Evolutionary conservation across 2,113 vertebrate genomes (phyloP).

Genomic region (Mionectes macconnelli): DNA sequence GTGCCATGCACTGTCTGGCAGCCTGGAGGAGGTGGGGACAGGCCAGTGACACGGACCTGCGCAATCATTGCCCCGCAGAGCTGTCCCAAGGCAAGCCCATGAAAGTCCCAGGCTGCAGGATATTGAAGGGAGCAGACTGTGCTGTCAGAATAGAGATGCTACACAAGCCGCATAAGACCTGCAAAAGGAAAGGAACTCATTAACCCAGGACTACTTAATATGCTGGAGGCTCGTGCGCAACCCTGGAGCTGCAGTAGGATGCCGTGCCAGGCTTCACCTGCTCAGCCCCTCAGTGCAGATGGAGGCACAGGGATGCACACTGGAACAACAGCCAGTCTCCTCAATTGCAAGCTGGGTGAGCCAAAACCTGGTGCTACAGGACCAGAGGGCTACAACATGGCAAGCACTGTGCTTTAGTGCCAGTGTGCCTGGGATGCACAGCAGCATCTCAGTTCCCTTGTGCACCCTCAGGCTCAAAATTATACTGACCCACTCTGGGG

Average conservation of each 20-base stretch:
- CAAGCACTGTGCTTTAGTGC: not conserved
- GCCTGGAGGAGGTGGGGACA: not conserved
- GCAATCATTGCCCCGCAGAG: not conserved
- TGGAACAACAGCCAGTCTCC: accelerated
- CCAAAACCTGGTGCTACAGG: accelerated
- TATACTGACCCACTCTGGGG: not conserved
- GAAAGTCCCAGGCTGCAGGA: not conserved
- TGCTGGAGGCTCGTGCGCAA: not conserved
- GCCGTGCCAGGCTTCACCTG: not conserved
- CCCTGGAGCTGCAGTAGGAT: conserved; percentile 22
- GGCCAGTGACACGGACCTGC: not conserved
- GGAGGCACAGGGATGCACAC: not conserved
- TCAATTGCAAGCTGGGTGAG: accelerated
- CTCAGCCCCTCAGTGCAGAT: not conserved
- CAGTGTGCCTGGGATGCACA: accelerated
- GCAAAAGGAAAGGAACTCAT: conserved; percentile 24
- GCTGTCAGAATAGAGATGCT: not conserved
- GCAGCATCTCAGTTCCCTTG: not conserved
- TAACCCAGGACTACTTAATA: conserved; percentile 46
- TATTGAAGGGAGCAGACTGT: not conserved
- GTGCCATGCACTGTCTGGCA: not conserved
- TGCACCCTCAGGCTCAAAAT: not conserved
- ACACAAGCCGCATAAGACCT: not conserved
- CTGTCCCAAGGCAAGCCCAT: not conserved
- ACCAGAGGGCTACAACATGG: accelerated